These are phyloP conservation scores for Kryphioiulus occultus DNA, from an alignment of 2,888 invertebrate genomes.

Conservation along the genomic window DNA sequence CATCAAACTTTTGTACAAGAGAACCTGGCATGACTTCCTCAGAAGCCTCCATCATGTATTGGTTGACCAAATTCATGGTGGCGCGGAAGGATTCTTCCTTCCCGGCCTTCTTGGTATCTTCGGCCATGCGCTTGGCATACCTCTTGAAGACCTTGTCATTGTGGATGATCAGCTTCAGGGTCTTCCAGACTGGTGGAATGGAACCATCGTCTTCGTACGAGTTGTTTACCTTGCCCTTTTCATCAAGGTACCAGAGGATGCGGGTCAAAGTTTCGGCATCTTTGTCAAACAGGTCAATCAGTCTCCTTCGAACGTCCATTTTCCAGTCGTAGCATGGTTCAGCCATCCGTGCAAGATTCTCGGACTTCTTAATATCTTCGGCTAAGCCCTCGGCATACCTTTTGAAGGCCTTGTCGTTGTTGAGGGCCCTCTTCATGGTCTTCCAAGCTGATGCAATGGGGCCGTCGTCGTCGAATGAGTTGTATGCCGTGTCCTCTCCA, in stretches of 20 bases:
- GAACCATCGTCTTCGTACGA: background rate
- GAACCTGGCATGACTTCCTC: background rate
- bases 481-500: slow-evolving; percentile 19
- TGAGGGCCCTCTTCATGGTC: background rate
- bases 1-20: background rate
- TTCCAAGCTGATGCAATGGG: background rate
- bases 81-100: background rate
- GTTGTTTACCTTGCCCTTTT: background rate
- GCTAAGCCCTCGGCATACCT: slow-evolving; percentile 39
- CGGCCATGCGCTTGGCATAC: slow-evolving; percentile 39
- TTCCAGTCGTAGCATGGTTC: background rate
- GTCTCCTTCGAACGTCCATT: background rate
- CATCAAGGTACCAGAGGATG: slow-evolving; percentile 17
- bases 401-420: background rate
- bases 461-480: background rate
- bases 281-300: background rate
- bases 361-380: slow-evolving; percentile 17
- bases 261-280: slow-evolving; percentile 17
- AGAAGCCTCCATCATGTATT: background rate
- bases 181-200: slow-evolving; percentile 29
- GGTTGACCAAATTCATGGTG: slow-evolving; percentile 15
- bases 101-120: slow-evolving; percentile 43
- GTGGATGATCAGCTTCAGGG: background rate
- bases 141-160: background rate
- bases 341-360: no score